phyloP scores from a whole-genome alignment of 2,797 vertebrate genomes.

The Malacoctenus gilli region DNA sequence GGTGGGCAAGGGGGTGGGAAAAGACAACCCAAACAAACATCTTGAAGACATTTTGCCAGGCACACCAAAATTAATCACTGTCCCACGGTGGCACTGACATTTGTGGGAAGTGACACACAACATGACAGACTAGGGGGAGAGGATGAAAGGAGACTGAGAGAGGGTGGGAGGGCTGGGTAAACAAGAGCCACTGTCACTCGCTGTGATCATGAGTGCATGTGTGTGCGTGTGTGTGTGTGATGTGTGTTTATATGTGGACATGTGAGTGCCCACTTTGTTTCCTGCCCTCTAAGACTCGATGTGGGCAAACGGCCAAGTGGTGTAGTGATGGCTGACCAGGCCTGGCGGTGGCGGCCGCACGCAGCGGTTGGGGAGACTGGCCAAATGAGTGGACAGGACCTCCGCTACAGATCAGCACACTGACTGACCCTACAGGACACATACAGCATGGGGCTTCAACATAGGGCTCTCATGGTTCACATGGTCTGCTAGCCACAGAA shows the following conservation, averaged over 20 bases:
- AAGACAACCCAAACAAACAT: slow-evolving; percentile 84
- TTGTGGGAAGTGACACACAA: slow-evolving; percentile 80
- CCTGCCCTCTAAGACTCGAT: slow-evolving; percentile 70
- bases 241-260: slow-evolving; percentile 60
- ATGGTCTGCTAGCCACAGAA: slow-evolving; percentile 66
- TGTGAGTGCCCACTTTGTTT: slow-evolving; percentile 65
- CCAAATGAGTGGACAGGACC: slow-evolving; percentile 80
- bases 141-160: slow-evolving; percentile 67
- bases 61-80: slow-evolving; percentile 83
- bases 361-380: slow-evolving; percentile 73
- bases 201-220: slow-evolving; percentile 55
- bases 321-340: slow-evolving; percentile 77
- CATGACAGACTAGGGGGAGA: slow-evolving; percentile 76
- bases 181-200: slow-evolving; percentile 77
- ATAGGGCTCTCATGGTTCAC: slow-evolving; percentile 65
- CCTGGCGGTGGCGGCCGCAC: slow-evolving; percentile 69
- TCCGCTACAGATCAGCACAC: slow-evolving; percentile 79
- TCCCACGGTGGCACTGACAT: slow-evolving; percentile 80
- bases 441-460: slow-evolving; percentile 73
- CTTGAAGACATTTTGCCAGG: slow-evolving; percentile 82
- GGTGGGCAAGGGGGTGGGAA: slow-evolving; percentile 61
- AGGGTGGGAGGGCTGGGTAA: slow-evolving; percentile 67
- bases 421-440: slow-evolving; percentile 78
- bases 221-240: slow-evolving; percentile 25
- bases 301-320: slow-evolving; percentile 77